phyloP scores from a whole-genome alignment of 2,113 vertebrate genomes.

The Tringa solitaria region DNA sequence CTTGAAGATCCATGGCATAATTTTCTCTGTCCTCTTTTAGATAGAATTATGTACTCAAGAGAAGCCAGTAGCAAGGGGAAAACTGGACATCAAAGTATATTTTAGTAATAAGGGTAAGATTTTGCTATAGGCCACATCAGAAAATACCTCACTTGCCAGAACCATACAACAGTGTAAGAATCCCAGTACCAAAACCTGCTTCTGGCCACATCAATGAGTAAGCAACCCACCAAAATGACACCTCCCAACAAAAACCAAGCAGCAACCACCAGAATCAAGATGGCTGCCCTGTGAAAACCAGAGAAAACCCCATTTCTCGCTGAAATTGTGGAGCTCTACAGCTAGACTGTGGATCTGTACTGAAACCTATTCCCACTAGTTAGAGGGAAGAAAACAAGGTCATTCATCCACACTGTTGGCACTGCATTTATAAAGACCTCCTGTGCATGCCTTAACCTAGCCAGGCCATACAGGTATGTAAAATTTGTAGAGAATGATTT shows the following conservation, averaged over 20 bases:
- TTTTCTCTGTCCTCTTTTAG: neutral
- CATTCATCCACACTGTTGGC: neutral
- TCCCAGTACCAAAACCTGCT: neutral
- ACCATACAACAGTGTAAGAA: neutral
- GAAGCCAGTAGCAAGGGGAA: neutral
- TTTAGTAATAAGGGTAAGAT: neutral
- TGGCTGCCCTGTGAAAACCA: neutral
- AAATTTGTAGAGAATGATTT: neutral
- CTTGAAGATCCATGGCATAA: neutral
- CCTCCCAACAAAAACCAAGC: too few relatives aligned
- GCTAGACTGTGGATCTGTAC: neutral
- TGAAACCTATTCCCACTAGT: neutral
- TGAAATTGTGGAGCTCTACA: neutral
- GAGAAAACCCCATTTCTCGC: neutral
- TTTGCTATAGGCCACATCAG: neutral
- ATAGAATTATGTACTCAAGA: neutral
- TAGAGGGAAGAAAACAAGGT: neutral
- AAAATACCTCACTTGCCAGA: neutral
- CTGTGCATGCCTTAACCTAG: neutral
- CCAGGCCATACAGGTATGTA: neutral
- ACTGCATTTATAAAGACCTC: neutral
- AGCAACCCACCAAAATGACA: neutral
- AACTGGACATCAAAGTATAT: neutral
- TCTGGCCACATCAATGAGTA: neutral
- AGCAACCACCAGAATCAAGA: neutral